phyloP scores from a whole-genome alignment of 1,140 invertebrate genomes.

The Pseudomyrmex concolor region DNA sequence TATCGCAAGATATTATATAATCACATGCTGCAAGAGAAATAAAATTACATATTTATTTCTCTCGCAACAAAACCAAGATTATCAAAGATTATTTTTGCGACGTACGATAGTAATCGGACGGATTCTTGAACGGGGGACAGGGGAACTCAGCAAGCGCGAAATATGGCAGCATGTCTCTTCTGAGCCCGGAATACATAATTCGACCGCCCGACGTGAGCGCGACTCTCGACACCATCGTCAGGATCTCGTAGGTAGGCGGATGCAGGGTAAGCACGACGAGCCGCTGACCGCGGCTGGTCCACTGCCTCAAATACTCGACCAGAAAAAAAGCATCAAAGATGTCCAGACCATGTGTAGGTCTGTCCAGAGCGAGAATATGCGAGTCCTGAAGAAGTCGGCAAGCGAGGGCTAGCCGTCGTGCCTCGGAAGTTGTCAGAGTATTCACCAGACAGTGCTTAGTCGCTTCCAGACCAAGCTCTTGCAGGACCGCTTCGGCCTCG shows the following conservation, averaged over 20 bases:
- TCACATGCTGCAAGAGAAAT: too few species aligned
- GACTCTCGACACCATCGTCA: constrained; percentile 96
- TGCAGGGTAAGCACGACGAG: constrained; percentile 96
- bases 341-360: constrained; percentile 96
- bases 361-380: constrained; percentile 94
- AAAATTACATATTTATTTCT: too few species aligned
- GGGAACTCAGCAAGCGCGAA: constrained; percentile 97
- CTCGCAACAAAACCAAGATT: neutral
- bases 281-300: constrained; percentile 92
- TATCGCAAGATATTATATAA: too few species aligned
- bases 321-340: constrained; percentile 98
- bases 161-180: constrained; percentile 95
- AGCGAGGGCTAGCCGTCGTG: constrained; percentile 93
- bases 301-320: constrained; percentile 96
- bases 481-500: constrained; percentile 86
- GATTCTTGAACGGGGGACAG: constrained; percentile 98
- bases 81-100: constrained; percentile 68
- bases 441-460: constrained; percentile 90
- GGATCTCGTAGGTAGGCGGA: constrained; percentile 97
- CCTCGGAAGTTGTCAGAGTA: constrained; percentile 93
- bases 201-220: constrained; percentile 94
- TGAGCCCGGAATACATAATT: constrained; percentile 95
- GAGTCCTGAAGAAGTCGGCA: constrained; percentile 94
- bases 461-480: constrained; percentile 94
- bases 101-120: constrained; percentile 97